Base-by-base conservation (phyloP, 2,113 vertebrate genomes). In the Rhynchopsitta pachyrhyncha region DNA sequence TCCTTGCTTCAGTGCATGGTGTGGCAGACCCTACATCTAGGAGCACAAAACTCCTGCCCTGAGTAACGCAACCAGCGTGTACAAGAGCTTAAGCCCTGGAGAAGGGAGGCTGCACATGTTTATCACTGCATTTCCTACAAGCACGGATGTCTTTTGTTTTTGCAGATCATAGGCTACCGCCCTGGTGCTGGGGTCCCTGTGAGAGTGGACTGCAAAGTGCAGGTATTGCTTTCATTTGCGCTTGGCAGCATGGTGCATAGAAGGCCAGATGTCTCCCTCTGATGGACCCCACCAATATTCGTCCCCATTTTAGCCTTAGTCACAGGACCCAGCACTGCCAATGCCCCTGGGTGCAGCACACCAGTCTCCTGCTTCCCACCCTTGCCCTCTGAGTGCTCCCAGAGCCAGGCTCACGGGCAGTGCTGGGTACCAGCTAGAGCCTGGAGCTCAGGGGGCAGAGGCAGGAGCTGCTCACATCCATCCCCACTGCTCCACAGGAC, bases 81-180 rank as follows among this genome's bases (percentile, higher is more conserved):
- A 33, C 75, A 37, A 39, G 37, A 71, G 75, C 31, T 50, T 25
- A 29, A 67, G 31, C 39, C 37, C 47, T 33, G 39, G 41, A 39
- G 41, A 63, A 80, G 29, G 64, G 47, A 86, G 73, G 39, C 37
- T 47, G 42, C 35, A 8, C 0, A 0, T 3, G 0, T 13, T 44
- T 64, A 85, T 41, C 27, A 7, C 53, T 13, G 39, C 59, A 4
- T 62, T 76, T 81, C 69, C 18, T 15, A 29, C 28, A 13, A 67
- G n/a, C 31, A 19, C 3, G 39, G 62, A 35, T 78, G 29, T 35
- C 68, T 12, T 71, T 92, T 55, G 46, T 31, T 94, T 88, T 96
- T 64, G 68, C 96, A 99, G 99, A 99, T 99, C 98, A 98, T 99
- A 86, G 99, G 99, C 76, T 99, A 99, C 92, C 96, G 98, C 86